These are phyloP conservation scores for Apamea crenata DNA, from an alignment of 2,888 invertebrate genomes.

Conservation along the genomic window DNA sequence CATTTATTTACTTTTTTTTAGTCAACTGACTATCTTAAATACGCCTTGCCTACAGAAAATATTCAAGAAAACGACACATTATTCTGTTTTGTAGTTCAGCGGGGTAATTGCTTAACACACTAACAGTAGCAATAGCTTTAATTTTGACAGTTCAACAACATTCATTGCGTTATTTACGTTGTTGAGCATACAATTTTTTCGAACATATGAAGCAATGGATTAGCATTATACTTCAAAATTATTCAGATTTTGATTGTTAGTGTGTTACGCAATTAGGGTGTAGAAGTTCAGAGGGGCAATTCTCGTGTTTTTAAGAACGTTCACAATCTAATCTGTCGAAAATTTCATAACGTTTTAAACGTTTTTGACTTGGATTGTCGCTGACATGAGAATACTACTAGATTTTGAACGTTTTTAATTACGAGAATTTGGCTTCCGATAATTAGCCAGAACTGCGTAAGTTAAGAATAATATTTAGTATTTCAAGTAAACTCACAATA, in stretches of 20 bases:
- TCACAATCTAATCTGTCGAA: neutral
- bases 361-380: neutral
- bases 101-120: too few relatives aligned
- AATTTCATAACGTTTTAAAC: neutral
- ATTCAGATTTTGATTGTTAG: too few relatives aligned
- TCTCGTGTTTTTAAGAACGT: neutral
- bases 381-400: neutral
- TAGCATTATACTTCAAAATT: too few relatives aligned
- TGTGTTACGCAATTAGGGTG: too few relatives aligned
- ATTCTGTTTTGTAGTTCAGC: neutral
- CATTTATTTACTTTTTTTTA: neutral
- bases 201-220: too few relatives aligned
- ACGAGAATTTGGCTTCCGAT: neutral
- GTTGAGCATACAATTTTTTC: neutral
- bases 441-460: neutral
- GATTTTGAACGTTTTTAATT: neutral
- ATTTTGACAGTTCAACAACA: too few relatives aligned
- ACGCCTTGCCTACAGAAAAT: neutral
- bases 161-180: too few relatives aligned
- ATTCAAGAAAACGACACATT: neutral
- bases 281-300: neutral
- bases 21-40: neutral
- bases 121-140: too few relatives aligned
- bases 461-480: neutral
- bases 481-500: neutral